Conservation (phyloP, 1,140 invertebrate species). For the Heliconius nattereri region DNA sequence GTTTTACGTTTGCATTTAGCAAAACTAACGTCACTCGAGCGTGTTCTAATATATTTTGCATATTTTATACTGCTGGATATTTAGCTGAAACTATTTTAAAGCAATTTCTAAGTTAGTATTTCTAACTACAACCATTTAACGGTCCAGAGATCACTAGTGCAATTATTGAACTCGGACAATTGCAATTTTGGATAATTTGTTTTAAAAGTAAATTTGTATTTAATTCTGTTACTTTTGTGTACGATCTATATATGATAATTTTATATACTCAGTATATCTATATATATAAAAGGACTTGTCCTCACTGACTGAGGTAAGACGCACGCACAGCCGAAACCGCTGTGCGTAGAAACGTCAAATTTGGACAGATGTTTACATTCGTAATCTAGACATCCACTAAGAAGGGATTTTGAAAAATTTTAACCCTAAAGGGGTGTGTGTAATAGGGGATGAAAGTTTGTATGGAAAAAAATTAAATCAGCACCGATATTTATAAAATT, state of each 20-base stretch:
- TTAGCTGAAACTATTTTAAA: constrained; percentile 9
- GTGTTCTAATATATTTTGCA: constrained; percentile 11
- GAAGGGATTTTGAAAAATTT: no score
- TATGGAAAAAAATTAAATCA: no score
- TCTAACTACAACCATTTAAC: constrained; percentile 20
- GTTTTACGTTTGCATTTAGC: constrained; percentile 35
- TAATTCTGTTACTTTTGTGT: not conserved
- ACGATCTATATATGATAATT: not conserved
- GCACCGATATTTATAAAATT: no score
- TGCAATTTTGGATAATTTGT: constrained; percentile 10
- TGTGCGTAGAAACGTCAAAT: no score
- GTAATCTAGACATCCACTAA: no score
- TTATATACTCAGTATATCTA: not conserved
- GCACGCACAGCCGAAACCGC: no score
- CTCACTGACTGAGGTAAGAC: no score
- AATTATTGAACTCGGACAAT: constrained; percentile 5
- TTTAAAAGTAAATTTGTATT: not conserved
- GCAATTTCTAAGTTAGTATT: constrained; percentile 22
- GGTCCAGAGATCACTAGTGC: constrained; percentile 21
- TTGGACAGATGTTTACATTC: no score
- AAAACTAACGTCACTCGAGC: constrained; percentile 29
- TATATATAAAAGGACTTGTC: no score
- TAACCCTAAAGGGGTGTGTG: no score
- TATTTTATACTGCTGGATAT: constrained; percentile 16
- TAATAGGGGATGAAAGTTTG: no score